Conservation (phyloP, 1,140 invertebrate genomes). For the Rhopalosiphum padi region DNA sequence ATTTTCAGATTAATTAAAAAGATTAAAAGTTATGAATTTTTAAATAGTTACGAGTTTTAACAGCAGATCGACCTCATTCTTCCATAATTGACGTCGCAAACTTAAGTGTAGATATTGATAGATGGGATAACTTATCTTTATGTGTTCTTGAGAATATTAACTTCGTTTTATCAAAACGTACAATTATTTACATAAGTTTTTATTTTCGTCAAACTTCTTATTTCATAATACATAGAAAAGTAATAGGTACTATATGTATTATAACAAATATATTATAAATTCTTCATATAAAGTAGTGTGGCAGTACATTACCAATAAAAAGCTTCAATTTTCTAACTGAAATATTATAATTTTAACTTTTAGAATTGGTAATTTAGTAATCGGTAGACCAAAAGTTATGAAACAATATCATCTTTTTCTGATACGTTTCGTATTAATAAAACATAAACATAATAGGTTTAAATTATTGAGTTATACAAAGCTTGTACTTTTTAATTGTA, state of each 20-base stretch:
- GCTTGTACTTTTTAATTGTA: too few species aligned
- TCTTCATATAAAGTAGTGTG: background rate
- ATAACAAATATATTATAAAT: background rate
- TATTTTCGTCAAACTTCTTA: background rate
- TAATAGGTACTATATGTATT: background rate
- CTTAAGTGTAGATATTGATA: background rate
- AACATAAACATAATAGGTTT: too few species aligned
- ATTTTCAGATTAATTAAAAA: constrained; percentile 4
- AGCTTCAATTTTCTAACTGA: background rate
- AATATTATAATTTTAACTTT: background rate
- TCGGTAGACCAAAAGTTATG: background rate
- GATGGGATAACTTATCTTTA: background rate
- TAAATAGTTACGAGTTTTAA: background rate
- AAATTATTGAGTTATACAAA: too few species aligned
- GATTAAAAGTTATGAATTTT: background rate
- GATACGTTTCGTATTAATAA: too few species aligned
- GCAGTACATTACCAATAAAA: background rate
- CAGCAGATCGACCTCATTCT: background rate
- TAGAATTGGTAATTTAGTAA: background rate
- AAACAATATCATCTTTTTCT: too few species aligned
- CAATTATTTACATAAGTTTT: background rate
- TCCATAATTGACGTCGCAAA: background rate
- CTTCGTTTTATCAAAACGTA: background rate
- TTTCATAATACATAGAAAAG: background rate
- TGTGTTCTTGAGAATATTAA: background rate